Base-by-base conservation (phyloP, 1,140 invertebrate species). In the Andrena cerasifolii region DNA sequence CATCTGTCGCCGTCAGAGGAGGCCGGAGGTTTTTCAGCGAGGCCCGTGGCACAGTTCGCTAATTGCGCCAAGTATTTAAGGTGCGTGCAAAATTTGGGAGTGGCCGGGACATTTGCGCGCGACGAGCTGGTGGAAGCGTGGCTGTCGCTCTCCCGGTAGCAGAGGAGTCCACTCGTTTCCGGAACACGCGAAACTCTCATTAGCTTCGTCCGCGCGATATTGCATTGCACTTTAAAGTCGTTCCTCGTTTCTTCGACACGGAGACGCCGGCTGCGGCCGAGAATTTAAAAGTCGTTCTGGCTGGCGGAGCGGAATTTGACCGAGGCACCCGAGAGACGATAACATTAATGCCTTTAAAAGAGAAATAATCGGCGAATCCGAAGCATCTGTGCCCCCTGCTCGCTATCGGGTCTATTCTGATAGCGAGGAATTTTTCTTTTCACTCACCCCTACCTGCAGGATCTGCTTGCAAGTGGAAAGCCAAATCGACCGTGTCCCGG, bases 141-240 rank as follows among this genome's bases (percentile, higher is more conserved):
- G 51, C 59, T 73, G 72, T 75, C 76, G 81, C 71, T 74, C 71
- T 71, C 53, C 67, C 51, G 47, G 63, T 79, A 73, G 54, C 72
- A 71, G 79, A 82, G 74, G 80, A 86, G 62, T 62, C 77, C 54
- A 33, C 49, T 61, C 56, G 78, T 81, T 89, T 89, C 84, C 84
- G 83, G 76, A 78, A 84, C 88, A 90, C 89, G 89, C 89, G 66
- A 90, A 88, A 86, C 58, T 75, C 83, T 85, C 89, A 84, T 90
- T 90, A 89, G 89, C 88, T 90, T 84, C 66, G 56, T 53, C 62
- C 82, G 73, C 70, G 49, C 79, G 76, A 83, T 80, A 77, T 79
- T 74, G 65, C 61, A 63, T 78, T 61, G 70, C 67, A 53, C 58
- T 84, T 81, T 80, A 73, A 82, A 86, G 75, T 80, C 59, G 65